Evolutionary conservation across 2,797 vertebrate species (phyloP).

Genomic region (Ctenochaetus hawaiiensis): DNA sequence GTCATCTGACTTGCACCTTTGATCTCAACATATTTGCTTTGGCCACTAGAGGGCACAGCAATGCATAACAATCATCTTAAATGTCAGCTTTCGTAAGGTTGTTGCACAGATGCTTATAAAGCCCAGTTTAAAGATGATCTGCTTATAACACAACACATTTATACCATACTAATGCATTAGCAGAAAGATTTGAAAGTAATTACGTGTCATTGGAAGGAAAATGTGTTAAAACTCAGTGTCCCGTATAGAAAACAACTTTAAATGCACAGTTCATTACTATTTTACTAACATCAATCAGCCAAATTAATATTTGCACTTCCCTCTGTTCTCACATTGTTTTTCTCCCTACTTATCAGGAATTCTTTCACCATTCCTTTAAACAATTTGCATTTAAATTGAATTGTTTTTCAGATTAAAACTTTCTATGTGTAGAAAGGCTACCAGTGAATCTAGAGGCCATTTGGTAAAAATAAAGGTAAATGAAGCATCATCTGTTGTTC

Average conservation of each 20-base stretch:
- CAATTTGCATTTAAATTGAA: slow-evolving; percentile 1
- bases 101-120: too few relatives aligned
- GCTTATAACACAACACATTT: background rate
- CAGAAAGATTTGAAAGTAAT: background rate
- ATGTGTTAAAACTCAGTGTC: background rate
- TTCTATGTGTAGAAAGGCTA: background rate
- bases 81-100: too few relatives aligned
- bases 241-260: background rate
- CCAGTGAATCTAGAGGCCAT: too few relatives aligned
- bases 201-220: background rate
- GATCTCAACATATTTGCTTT: too few relatives aligned
- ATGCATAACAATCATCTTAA: too few relatives aligned
- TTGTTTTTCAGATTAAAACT: slow-evolving; percentile 25
- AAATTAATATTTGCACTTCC: background rate
- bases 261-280: background rate
- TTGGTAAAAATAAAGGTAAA: slow-evolving; percentile 26
- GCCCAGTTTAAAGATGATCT: too few relatives aligned
- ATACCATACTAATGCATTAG: background rate
- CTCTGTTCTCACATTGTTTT: background rate
- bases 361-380: background rate
- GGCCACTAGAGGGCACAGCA: too few relatives aligned
- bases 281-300: background rate
- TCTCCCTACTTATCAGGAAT: background rate
- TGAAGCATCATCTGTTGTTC: slow-evolving; percentile 28
- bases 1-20: too few relatives aligned